A percentile compares a stretch with the other conserved stretches of the same genome.
Evolutionary conservation across 2,888 invertebrate genomes (phyloP).

Genomic region (Trypoxylon attenuatum): DNA sequence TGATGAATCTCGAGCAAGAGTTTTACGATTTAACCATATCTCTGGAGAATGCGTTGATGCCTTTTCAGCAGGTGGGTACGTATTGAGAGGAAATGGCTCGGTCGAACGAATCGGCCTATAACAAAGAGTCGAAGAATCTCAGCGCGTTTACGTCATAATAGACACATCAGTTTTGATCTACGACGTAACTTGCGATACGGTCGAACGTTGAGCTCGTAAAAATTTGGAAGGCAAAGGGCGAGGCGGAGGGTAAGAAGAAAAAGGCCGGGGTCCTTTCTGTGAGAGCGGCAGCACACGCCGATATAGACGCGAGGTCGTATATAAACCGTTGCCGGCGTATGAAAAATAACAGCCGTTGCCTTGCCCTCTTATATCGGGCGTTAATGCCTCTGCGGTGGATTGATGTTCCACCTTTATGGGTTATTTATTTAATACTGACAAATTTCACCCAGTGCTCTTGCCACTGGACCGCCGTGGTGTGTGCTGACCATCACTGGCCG

Average conservation of each 20-base stretch:
- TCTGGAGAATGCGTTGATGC: no score
- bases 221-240: conserved; percentile 62
- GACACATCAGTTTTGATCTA: conserved; percentile 73
- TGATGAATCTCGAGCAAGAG: no score
- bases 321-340: conserved; percentile 66
- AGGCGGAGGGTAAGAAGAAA: conserved; percentile 10
- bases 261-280: conserved; percentile 47
- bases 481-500: conserved; percentile 48
- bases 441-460: conserved; percentile 63
- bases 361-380: conserved; percentile 68
- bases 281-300: conserved; percentile 25
- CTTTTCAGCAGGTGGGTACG: no score
- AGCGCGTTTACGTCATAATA: conserved; percentile 70
- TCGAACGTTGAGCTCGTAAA: conserved; percentile 70
- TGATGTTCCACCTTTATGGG: conserved; percentile 73
- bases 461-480: conserved; percentile 30
- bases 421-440: conserved; percentile 75
- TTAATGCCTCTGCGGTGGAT: conserved; percentile 72
- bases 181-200: conserved; percentile 62
- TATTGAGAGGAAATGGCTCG: no score
- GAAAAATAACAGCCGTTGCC: conserved; percentile 72
- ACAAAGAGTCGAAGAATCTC: conserved; percentile 37
- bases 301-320: conserved; percentile 53
- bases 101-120: no score
- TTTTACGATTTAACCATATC: no score